These are phyloP conservation scores for Eupelmus urozonus DNA, from an alignment of 2,888 invertebrate species.

Conservation along the genomic window DNA sequence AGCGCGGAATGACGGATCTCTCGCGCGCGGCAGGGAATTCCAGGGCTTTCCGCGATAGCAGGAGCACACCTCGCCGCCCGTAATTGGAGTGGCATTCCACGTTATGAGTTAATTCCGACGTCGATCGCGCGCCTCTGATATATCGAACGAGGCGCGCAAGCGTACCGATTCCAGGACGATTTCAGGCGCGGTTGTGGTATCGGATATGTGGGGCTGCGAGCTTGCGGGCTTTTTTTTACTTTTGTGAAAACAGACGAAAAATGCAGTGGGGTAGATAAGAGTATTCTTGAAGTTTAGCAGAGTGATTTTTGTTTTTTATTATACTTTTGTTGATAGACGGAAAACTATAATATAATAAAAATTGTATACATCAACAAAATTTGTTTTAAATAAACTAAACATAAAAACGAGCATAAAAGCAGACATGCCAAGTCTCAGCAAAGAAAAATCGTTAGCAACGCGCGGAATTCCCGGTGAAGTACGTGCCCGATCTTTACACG, in stretches of 20 bases:
- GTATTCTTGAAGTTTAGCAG: no score
- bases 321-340: no score
- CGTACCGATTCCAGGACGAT: slow-evolving; percentile 2
- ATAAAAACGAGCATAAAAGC: background rate
- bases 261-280: no score
- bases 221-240: no score
- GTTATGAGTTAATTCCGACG: slow-evolving; percentile 74
- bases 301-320: no score
- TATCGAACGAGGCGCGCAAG: background rate
- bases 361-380: no score
- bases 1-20: slow-evolving; percentile 58
- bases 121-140: slow-evolving; percentile 52
- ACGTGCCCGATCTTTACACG: slow-evolving; percentile 30
- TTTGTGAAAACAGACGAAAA: no score
- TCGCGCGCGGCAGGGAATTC: slow-evolving; percentile 33
- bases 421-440: no score
- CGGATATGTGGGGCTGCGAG: no score
- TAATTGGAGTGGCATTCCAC: slow-evolving; percentile 75
- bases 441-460: no score
- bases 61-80: slow-evolving; percentile 54
- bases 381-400: no score
- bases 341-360: no score
- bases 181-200: background rate
- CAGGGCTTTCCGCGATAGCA: slow-evolving; percentile 30
- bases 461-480: background rate